These are phyloP conservation scores for Gymnobelideus leadbeateri DNA, from an alignment of 2,113 vertebrate genomes.

Conservation along the genomic window DNA sequence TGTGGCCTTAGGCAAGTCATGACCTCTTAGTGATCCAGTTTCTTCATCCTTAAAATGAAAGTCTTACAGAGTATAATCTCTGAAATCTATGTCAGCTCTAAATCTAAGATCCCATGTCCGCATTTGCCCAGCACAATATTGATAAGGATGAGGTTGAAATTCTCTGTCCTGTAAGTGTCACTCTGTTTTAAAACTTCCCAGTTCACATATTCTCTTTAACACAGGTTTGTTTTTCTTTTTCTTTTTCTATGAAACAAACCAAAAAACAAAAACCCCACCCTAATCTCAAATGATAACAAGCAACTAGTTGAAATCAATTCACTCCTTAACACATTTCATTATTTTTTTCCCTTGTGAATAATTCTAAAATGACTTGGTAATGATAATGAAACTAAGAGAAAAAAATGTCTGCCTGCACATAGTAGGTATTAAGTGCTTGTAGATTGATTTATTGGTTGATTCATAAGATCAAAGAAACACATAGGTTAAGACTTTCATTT, in stretches of 20 bases:
- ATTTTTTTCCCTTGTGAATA: not conserved
- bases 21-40: not conserved
- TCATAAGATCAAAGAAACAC: not conserved
- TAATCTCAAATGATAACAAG: not conserved
- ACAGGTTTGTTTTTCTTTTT: not conserved
- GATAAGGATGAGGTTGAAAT: not conserved
- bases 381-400: not conserved
- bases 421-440: not conserved
- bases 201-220: not conserved
- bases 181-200: not conserved
- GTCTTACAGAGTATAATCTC: not conserved
- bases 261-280: too few relatives aligned
- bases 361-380: not conserved
- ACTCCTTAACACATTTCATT: conserved; percentile 15
- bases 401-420: not conserved
- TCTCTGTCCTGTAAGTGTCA: not conserved
- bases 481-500: not conserved
- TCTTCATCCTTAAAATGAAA: not conserved
- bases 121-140: not conserved
- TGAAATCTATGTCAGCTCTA: not conserved
- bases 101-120: not conserved
- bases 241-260: not conserved
- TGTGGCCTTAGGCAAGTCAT: not conserved
- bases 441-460: not conserved
- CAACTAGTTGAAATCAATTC: not conserved